Conservation (phyloP, 2,888 invertebrate genomes). For the Drosophila siamana region DNA sequence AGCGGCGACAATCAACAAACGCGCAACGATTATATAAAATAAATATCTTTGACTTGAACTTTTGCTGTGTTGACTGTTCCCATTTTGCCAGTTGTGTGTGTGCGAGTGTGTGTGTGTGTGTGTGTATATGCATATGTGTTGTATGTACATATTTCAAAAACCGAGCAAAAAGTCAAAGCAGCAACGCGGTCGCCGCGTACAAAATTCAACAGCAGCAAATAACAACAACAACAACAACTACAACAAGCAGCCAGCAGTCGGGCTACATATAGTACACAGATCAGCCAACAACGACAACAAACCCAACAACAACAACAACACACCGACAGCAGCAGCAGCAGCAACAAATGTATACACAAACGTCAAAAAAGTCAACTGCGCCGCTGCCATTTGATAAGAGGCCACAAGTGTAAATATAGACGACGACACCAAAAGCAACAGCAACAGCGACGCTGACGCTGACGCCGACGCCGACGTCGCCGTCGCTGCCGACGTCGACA, state of each 20-base stretch:
- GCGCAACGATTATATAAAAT: conserved; percentile 66
- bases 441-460: conserved; percentile 28
- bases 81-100: conserved; percentile 60
- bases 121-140: background rate
- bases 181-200: conserved; percentile 76
- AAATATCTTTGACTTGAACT: conserved; percentile 72
- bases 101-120: background rate
- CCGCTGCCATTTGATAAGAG: conserved; percentile 83
- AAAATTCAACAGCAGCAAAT: conserved; percentile 75
- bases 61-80: conserved; percentile 77
- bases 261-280: conserved; percentile 77
- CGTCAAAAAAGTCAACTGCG: conserved; percentile 82
- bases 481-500: conserved; percentile 36
- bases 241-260: conserved; percentile 37
- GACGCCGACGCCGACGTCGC: conserved; percentile 1
- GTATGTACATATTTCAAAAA: conserved; percentile 61
- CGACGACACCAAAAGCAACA: conserved; percentile 62
- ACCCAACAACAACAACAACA: conserved; percentile 47
- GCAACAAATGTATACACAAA: conserved; percentile 68
- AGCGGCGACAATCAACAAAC: conserved; percentile 54
- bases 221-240: conserved; percentile 49
- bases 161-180: conserved; percentile 80
- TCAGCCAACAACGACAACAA: conserved; percentile 59
- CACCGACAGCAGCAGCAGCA: conserved; percentile 30
- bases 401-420: conserved; percentile 83